These are phyloP conservation scores for Linyphia triangularis DNA, from an alignment of 2,888 invertebrate species.

Conservation along the genomic window DNA sequence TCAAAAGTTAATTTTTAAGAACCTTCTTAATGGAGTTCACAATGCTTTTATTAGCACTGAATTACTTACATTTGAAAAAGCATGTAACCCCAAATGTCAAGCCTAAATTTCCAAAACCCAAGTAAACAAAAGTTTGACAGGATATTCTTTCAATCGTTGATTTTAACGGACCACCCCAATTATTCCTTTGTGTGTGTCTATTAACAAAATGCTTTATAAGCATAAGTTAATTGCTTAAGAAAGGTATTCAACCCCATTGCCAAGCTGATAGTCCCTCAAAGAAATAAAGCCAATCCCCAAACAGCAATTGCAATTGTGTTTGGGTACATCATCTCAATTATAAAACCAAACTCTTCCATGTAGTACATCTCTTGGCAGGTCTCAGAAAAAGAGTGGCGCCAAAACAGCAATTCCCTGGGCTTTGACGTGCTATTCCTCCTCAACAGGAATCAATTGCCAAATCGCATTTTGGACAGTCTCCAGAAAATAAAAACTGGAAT, in stretches of 20 bases:
- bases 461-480: conserved; percentile 27
- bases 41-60: no score
- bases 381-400: neutral
- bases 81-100: no score
- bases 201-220: no score
- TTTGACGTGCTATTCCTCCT: conserved; percentile 12
- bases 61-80: no score
- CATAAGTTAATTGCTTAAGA: no score
- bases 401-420: neutral
- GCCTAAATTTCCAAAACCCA: no score
- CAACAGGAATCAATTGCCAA: conserved; percentile 32
- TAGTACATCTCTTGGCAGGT: neutral
- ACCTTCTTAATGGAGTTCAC: no score
- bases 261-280: neutral
- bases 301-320: neutral
- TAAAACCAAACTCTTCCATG: neutral
- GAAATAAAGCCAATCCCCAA: neutral
- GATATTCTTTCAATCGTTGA: no score
- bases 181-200: no score
- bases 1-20: no score
- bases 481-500: conserved; percentile 60
- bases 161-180: no score
- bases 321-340: neutral
- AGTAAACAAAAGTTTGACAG: no score
- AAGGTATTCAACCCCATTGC: neutral